Percentiles rank a stretch among this genome's conserved stretches.
These are phyloP conservation scores for Lithobates pipiens DNA, from an alignment of 2,797 vertebrate species.

Conservation along the genomic window DNA sequence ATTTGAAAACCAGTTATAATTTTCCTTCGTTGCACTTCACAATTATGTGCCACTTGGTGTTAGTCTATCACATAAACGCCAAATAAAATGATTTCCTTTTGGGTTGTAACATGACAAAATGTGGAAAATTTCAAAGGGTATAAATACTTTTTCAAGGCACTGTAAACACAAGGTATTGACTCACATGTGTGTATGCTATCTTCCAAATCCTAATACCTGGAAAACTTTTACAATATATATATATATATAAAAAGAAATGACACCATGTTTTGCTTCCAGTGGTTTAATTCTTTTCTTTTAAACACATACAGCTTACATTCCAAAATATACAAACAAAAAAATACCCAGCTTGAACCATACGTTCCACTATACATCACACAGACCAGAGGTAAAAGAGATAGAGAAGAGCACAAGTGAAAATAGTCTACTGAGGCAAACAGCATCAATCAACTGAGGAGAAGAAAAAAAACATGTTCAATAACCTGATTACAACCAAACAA, in stretches of 20 bases:
- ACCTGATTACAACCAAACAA: constrained; percentile 47
- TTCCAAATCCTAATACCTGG: too few species aligned
- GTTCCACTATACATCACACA: constrained; percentile 59
- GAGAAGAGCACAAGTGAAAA: constrained; percentile 41
- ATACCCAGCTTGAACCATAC: constrained; percentile 61
- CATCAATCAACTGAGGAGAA: constrained; percentile 29
- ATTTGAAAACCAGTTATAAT: too few species aligned
- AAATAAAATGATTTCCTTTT: too few species aligned
- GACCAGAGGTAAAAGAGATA: constrained; percentile 49
- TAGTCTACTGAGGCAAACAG: constrained; percentile 38
- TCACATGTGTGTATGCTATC: too few species aligned
- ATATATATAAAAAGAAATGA: constrained; percentile 1
- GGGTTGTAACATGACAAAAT: too few species aligned
- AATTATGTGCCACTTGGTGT: too few species aligned
- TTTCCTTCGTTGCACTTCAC: too few species aligned
- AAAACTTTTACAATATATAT: too few species aligned
- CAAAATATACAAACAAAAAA: constrained; percentile 61
- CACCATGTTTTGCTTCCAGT: constrained; percentile 41
- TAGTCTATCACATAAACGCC: too few species aligned
- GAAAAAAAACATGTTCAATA: constrained; percentile 15
- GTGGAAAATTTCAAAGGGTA: too few species aligned
- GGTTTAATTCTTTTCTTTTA: constrained; percentile 55
- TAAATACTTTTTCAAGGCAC: too few species aligned
- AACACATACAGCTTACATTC: constrained; percentile 62
- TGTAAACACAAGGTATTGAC: too few species aligned